These are phyloP conservation scores for Chymomyza amoena DNA, from an alignment of 2,888 invertebrate species.

Conservation along the genomic window DNA sequence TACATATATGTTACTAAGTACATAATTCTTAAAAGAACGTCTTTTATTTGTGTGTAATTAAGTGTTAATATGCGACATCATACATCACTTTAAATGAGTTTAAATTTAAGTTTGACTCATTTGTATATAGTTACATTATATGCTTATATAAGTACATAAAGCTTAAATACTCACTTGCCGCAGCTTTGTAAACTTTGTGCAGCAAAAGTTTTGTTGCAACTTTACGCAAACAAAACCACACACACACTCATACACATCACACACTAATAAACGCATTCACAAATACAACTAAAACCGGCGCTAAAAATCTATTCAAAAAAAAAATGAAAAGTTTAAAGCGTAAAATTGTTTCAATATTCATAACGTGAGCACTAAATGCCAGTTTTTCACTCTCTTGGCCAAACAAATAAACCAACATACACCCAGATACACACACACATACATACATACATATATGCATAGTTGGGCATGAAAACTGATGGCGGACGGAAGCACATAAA, in stretches of 20 bases:
- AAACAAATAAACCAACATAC: conserved; percentile 17
- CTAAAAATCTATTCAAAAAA: conserved; percentile 51
- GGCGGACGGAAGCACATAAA: conserved; percentile 34
- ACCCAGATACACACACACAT: not conserved
- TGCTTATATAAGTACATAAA: not conserved
- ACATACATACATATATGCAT: conserved; percentile 5
- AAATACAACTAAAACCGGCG: not conserved
- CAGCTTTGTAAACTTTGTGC: not conserved
- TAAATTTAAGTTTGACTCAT: not conserved
- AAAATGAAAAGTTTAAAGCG: conserved; percentile 70
- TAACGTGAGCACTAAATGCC: conserved; percentile 24
- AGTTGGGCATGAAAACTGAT: conserved; percentile 55
- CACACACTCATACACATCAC: not conserved
- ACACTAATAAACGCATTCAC: not conserved
- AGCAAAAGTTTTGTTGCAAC: not conserved
- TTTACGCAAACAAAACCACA: not conserved
- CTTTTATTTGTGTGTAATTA: not conserved
- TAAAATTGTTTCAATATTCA: conserved; percentile 73
- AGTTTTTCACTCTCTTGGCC: conserved; percentile 34
- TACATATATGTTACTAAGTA: too few relatives aligned
- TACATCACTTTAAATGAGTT: not conserved
- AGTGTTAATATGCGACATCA: not conserved
- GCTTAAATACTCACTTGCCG: not conserved
- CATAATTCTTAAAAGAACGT: too few relatives aligned
- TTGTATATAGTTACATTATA: not conserved